Base-by-base conservation (phyloP, 2,888 invertebrate genomes). In the Lasioglossum figueresi region DNA sequence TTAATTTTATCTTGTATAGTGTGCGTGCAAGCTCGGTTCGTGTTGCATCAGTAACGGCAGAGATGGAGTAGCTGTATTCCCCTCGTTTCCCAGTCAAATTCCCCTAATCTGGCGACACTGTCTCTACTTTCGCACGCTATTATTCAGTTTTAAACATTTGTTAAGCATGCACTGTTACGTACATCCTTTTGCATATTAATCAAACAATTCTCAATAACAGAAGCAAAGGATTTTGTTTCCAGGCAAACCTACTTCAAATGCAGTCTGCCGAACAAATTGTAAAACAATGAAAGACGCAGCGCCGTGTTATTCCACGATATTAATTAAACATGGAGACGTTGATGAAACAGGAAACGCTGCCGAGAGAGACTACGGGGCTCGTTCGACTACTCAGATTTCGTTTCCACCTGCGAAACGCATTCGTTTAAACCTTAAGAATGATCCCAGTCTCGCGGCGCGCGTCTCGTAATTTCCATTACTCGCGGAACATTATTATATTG, bases 251-350 rank as follows among this genome's bases (percentile, higher is more conserved):
- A 14, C 14, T 27, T 27, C 59, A 2, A 59, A 27, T 5, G 14
- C 59, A 14, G 59, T n/a, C 4, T 14, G 1, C 14, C 27, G 5
- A 27, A 2, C 27, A 27, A 70, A 40, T 37, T 27, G 8, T 6
- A 14, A 48, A 45, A 76, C 48, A 63, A 72, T 68, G 56, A 59
- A 40, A 68, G 63, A 52, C 27, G 8, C 27, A 31, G 40, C 34
- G 52, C 45, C 59, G 45, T 48, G 40, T 73, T 79, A 37, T 31
- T 19, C 43, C 37, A 40, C 19, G 27, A 34, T 73, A 37, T 85
- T 83, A 83, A 85, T 83, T 83, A 83, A 83, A 83, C 73, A 34
- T n/a, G 34, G 14, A 56, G 27, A 75, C 70, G n/a, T 48, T 59
- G n/a, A 31, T 63, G 31, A 56, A 82, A 73, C 76, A 52, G 52